phyloP scores from a whole-genome alignment of 2,797 vertebrate genomes.

The Pelobates cultripes region DNA sequence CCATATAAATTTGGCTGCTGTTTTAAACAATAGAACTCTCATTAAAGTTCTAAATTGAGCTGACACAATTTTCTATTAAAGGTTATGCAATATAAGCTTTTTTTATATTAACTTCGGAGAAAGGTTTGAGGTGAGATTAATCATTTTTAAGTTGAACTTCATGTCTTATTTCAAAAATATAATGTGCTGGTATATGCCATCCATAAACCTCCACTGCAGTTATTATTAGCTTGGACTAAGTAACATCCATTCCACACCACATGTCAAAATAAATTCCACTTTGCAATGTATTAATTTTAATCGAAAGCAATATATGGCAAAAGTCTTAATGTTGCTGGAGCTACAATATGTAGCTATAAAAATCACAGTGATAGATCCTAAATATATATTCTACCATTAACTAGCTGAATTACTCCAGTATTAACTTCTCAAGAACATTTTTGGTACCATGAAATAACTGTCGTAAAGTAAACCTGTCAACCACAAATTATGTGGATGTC shows the following conservation, averaged over 20 bases:
- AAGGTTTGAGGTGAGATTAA: conserved; percentile 19
- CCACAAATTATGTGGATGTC: too few species aligned
- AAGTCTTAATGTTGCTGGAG: conserved; percentile 7
- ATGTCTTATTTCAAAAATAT: conserved; percentile 9
- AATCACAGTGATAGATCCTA: background rate
- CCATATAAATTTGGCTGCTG: background rate
- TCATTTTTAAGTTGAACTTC: conserved; percentile 20
- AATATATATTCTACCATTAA: background rate
- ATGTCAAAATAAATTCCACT: conserved; percentile 8
- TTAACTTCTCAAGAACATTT: background rate
- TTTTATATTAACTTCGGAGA: conserved; percentile 27
- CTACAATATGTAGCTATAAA: conserved; percentile 7
- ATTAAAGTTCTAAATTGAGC: conserved; percentile 31
- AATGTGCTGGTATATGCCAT: conserved; percentile 20
- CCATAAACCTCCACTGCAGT: conserved; percentile 22
- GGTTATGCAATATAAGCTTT: conserved; percentile 16
- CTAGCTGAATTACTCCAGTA: background rate
- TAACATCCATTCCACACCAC: conserved; percentile 5
- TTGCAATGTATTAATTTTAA: conserved; percentile 28
- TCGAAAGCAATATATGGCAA: background rate
- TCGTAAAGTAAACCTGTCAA: background rate
- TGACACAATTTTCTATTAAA: conserved; percentile 24
- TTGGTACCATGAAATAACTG: background rate
- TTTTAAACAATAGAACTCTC: conserved; percentile 13
- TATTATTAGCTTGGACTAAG: conserved; percentile 16